Evolutionary conservation across 2,888 invertebrate species (phyloP), one percentile per base, ranked within the genome.

Genomic region (Trissonchulus latispiculum): DNA sequence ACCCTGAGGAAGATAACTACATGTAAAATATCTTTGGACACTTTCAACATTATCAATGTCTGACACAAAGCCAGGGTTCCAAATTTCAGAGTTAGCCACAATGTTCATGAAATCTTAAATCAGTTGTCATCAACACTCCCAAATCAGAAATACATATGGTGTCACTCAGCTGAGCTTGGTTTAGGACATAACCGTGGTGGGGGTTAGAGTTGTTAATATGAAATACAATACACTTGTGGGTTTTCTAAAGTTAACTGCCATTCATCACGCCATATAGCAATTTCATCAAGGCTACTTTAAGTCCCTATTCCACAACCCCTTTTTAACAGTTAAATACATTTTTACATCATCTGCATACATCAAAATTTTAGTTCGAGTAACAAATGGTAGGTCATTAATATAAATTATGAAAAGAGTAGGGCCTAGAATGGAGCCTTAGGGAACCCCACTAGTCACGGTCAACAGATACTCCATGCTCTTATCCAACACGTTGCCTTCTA

Each of bases 31-130:
- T 29, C 71, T 36, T 28, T 71, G 67, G 32, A 71, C 59, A 61
- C 62, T 71, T 59, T 71, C 71, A 28, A 71, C 62, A 28, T 32
- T n/a, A n/a, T 64, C 62, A 64, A 71, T 64, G 36, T 71, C 66
- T n/a, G 29, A 28, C 8, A n/a, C 15, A 36, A n/a, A 64, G 32
- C 62, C 8, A n/a, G 71, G 71, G 62, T 36, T 61, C 71, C 71
- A 71, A 66, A 71, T 61, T 8, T 8, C 29, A 29, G 66, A 67
- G 62, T 31, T 18, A 71, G 61, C 61, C 31, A 66, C 71, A 31
- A 64, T n/a, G n/a, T n/a, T n/a, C n/a, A n/a, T n/a, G n/a, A n/a
- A n/a, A n/a, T n/a, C n/a, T n/a, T n/a, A n/a, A n/a, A 64, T 64
- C 66, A n/a, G 29, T 18, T 3, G 37, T 32, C 8, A 71, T 28